Percentiles rank a stretch among this genome's conserved stretches.
phyloP scores from a whole-genome alignment of 2,797 vertebrate genomes.

The Serranus cabrilla region DNA sequence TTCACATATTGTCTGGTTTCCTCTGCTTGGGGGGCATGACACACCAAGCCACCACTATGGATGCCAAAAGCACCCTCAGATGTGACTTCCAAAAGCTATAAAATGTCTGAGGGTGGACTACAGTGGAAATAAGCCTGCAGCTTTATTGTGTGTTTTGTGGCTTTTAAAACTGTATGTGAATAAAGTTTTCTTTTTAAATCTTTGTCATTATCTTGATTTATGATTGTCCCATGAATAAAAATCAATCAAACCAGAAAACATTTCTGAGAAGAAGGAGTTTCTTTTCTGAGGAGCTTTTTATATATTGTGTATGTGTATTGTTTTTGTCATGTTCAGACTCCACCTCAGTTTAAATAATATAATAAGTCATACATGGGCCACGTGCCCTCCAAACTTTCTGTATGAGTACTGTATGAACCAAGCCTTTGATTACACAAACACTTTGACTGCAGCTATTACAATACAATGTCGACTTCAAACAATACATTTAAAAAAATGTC shows the following conservation, averaged over 20 bases:
- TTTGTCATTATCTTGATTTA: constrained; percentile 24
- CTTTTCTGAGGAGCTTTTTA: background rate
- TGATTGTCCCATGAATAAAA: background rate
- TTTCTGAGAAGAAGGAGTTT: background rate
- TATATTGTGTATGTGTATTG: background rate
- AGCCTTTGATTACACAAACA: too few species aligned
- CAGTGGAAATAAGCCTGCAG: constrained; percentile 24
- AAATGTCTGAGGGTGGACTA: constrained; percentile 20
- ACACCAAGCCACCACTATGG: constrained; percentile 10
- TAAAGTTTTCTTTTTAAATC: constrained; percentile 11
- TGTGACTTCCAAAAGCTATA: constrained; percentile 40
- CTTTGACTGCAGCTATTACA: too few species aligned
- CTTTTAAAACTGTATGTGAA: constrained; percentile 7
- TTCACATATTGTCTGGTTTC: constrained; percentile 51
- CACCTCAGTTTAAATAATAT: background rate
- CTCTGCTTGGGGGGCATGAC: constrained; percentile 34
- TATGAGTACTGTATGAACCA: constrained; percentile 10
- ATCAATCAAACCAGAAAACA: background rate
- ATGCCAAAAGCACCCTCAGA: constrained; percentile 32
- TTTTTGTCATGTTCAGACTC: background rate
- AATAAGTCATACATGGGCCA: background rate
- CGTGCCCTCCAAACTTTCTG: background rate
- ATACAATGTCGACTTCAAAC: too few species aligned
- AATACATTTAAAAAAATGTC: background rate
- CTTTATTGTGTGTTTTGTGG: constrained; percentile 34